These are phyloP conservation scores for Amphiprion percula DNA, from an alignment of 2,113 vertebrate genomes.

Conservation along the genomic window DNA sequence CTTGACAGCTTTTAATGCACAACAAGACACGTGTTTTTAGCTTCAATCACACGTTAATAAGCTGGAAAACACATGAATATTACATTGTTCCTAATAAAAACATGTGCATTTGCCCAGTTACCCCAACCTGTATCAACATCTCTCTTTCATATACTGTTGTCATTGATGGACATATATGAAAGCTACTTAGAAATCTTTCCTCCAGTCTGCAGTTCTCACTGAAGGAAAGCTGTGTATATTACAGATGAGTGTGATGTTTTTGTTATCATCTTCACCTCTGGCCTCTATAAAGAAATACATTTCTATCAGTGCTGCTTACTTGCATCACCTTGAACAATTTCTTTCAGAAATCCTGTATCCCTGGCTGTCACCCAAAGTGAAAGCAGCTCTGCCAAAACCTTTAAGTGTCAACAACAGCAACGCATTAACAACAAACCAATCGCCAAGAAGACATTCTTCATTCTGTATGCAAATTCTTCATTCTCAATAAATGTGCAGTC, in stretches of 20 bases:
- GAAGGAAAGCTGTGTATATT: background rate
- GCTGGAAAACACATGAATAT: no score
- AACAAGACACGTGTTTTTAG: no score
- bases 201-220: background rate
- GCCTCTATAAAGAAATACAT: background rate
- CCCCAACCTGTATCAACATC: no score
- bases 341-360: background rate
- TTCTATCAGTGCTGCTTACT: background rate
- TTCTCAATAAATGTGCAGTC: conserved; percentile 16
- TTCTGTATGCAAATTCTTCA: conserved; percentile 4
- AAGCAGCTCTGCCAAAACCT: conserved; percentile 5
- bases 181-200: no score
- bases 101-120: no score
- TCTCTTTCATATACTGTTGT: no score
- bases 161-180: no score
- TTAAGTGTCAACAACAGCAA: conserved; percentile 20
- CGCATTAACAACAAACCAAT: background rate
- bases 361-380: background rate
- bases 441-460: background rate
- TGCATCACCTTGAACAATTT: background rate
- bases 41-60: no score
- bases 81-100: no score
- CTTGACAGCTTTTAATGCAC: no score
- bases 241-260: background rate
- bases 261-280: background rate